Evolutionary conservation across 2,113 vertebrate species (phyloP).

Genomic region (Scomber colias): DNA sequence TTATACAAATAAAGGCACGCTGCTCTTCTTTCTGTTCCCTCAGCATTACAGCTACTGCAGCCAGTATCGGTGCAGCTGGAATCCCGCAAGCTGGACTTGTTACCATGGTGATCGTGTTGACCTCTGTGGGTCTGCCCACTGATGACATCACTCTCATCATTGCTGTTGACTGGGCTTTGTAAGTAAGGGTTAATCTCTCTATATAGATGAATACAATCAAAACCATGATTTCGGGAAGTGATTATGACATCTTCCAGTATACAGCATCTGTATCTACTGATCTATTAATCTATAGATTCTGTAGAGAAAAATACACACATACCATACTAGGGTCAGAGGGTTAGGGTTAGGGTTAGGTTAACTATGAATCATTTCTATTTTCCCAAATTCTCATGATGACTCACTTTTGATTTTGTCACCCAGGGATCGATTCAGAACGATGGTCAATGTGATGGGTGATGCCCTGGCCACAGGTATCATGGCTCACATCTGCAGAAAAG

Average conservation of each 20-base stretch:
- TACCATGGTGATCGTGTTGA: conserved; percentile 99
- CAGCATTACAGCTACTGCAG: conserved; percentile 98
- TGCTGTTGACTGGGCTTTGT: conserved; percentile 98
- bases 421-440: conserved; percentile 98
- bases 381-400: neutral
- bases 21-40: neutral
- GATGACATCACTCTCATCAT: conserved; percentile 98
- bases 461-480: conserved; percentile 96
- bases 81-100: conserved; percentile 98
- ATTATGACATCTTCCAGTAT: neutral
- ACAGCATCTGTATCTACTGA: too few relatives aligned
- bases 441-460: conserved; percentile 98
- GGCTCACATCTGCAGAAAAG: conserved; percentile 97
- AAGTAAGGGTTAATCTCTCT: conserved; percentile 79
- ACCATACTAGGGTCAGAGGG: neutral
- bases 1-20: neutral
- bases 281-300: too few relatives aligned
- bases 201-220: neutral
- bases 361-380: neutral
- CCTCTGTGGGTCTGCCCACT: conserved; percentile 96
- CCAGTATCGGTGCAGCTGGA: conserved; percentile 97
- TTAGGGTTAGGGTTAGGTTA: too few relatives aligned
- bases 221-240: neutral
- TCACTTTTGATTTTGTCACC: conserved; percentile 14
- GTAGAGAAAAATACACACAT: neutral